Evolutionary conservation across 2,113 vertebrate species (phyloP), one percentile per base, ranked within the genome.

Genomic region (Anguilla japonica): DNA sequence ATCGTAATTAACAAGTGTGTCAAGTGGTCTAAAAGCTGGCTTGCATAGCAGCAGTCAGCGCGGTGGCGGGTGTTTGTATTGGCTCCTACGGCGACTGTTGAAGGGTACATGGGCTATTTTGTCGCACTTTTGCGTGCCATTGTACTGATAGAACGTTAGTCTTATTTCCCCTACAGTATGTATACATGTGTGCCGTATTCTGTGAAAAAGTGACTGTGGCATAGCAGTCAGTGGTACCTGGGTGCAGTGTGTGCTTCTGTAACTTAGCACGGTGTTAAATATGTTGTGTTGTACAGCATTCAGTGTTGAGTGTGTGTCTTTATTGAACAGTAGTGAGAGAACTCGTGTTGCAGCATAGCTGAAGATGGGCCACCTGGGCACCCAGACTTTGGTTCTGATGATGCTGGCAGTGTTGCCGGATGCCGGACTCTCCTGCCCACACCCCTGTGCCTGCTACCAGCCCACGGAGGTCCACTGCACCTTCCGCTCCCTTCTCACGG

Each of bases 381-480:
- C 87, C 0, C 91, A 93, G 50, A 92, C 92, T 83, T 34, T 95
- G 92, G 93, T 96, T 88, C 92, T 96, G 94, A 87, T 96, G 5
- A 3, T 96, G 85, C 87, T 80, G 0, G 41, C 92, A 87, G 89
- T 15, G 80, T 83, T 89, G 84, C 84, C 50, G 0, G 84, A 6
- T 0, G 81, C 34, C 0, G 56, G 89, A 9, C 87, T 63, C 20
- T 81, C 89, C 40, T 99, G 98, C 40, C 98, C 98, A 8, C 95
- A 92, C 0, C 94, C 95, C 0, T 99, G 98, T 9, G 92, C 97
- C 89, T 99, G 98, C 91, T 98, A 97, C 41, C 94, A 96, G 9
- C 96, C 96, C 82, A 93, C 93, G 0, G 98, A 99, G 88, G 96
- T 99, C 78, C 98, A 98, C 93, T 99, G 98, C 95, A 98, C 98